Evolutionary conservation across 64 coral and sea anemone genomes (phyloP), one percentile per base, ranked within the genome.

Genomic region (Pocillopora damicornis): DNA sequence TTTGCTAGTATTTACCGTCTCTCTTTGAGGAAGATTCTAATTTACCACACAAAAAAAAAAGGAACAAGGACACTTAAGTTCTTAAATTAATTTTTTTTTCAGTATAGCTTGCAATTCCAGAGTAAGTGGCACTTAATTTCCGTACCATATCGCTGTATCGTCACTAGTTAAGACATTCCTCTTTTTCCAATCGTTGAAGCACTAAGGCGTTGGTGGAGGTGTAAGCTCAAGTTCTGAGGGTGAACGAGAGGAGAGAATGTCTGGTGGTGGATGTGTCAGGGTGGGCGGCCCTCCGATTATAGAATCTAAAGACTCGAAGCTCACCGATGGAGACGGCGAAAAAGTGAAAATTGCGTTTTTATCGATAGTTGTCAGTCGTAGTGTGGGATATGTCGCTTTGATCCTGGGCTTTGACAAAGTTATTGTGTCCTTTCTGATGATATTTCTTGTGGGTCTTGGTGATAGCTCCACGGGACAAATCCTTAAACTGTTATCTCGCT

Each of bases 271-370:
- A 13, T 85, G 81, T 11, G 81, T 72, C 18, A 85, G 65, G 25
- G 81, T 72, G 38, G 58, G 63, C 37, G 81, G 2, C 15, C 81
- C 81, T 20, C 38, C 63, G 1, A 68, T 45, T 20, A 85, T 69
- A 17, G 81, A 85, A 72, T 85, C 81, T 42, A 85, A 45, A 11
- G 81, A 85, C 37, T 72, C 81, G 36, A 85, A 51, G 26, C 81
- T 85, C 64, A 37, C 58, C 22, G 62, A 58, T 22, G 42, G 63
- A 11, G 81, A 72, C 18, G 81, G 81, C 9, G 81, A 85, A 57
- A 66, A 56, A 56, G 20, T 22, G 25, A 85, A 85, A 67, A 82
- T 82, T 85, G 81, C 65, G 63, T 58, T 72, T 25, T 18, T 69
- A 85, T 85, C 81, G 26, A 45, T 85, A 5, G 81, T 23, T 14